Conservation (phyloP, 2,113 vertebrate genomes). For the Cyanoliseus patagonus region DNA sequence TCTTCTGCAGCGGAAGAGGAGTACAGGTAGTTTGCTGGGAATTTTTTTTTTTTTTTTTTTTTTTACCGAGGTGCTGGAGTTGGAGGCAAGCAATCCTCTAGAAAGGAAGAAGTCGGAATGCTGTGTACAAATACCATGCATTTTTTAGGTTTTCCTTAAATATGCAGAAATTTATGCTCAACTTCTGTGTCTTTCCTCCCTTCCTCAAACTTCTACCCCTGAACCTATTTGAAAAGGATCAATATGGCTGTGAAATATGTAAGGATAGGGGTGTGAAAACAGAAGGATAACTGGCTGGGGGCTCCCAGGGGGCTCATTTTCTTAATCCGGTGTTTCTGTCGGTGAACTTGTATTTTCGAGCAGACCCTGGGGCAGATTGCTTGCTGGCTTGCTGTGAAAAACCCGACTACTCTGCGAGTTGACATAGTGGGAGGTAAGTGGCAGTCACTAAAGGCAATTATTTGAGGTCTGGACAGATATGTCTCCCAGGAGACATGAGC, state of each 20-base stretch:
- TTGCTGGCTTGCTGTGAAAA: background rate
- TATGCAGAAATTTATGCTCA: background rate
- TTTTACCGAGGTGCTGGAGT: background rate
- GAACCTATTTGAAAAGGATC: background rate
- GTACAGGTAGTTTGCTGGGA: background rate
- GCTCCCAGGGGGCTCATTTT: background rate
- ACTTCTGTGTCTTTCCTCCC: background rate
- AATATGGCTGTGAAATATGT: background rate
- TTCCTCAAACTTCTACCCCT: background rate
- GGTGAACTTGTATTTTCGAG: background rate
- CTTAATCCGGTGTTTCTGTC: background rate
- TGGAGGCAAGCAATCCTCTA: background rate
- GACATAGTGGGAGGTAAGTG: background rate
- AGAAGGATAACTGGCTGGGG: background rate
- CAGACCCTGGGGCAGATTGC: background rate
- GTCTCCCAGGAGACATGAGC: background rate
- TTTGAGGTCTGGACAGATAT: background rate
- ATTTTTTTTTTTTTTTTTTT: background rate
- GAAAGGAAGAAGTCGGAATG: background rate
- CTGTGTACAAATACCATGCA: background rate
- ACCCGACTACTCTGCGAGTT: background rate
- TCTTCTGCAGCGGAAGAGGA: background rate
- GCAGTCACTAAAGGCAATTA: background rate
- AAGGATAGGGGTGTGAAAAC: background rate
- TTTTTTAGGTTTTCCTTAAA: background rate